Percentiles rank a stretch among this genome's conserved stretches.
These are phyloP conservation scores for Oophaga sylvatica DNA, from an alignment of 2,797 vertebrate species.

Conservation along the genomic window DNA sequence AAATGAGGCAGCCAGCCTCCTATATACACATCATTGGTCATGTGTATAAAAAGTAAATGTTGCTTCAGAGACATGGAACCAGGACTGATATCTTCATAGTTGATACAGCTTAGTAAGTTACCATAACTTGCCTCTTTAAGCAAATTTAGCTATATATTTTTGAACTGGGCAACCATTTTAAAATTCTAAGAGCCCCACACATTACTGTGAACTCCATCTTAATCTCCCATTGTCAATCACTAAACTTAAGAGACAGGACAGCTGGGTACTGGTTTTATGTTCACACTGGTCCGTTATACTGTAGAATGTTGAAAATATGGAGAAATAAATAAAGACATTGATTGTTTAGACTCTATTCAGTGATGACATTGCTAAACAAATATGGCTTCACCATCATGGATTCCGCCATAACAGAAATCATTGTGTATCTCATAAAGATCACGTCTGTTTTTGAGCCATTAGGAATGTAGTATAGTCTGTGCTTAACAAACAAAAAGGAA, in stretches of 20 bases:
- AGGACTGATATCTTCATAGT: too few species aligned
- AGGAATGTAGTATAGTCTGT: slow-evolving; percentile 6
- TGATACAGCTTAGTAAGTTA: too few species aligned
- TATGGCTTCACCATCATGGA: background rate
- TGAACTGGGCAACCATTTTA: too few species aligned
- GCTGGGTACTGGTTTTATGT: background rate
- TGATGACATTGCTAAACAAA: slow-evolving; percentile 46
- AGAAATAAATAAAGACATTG: slow-evolving; percentile 27
- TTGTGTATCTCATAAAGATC: slow-evolving; percentile 17
- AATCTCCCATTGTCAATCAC: background rate
- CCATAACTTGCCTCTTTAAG: too few species aligned
- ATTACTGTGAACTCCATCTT: slow-evolving; percentile 6
- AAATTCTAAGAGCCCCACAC: too few species aligned
- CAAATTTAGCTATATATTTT: too few species aligned
- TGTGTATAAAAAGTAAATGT: too few species aligned
- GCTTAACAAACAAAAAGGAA: slow-evolving; percentile 25
- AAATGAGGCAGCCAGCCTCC: too few species aligned
- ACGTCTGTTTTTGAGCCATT: slow-evolving; percentile 10
- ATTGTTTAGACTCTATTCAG: slow-evolving; percentile 19
- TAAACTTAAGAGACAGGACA: background rate
- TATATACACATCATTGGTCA: too few species aligned
- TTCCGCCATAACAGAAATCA: slow-evolving; percentile 12
- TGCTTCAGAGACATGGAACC: too few species aligned
- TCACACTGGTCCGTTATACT: background rate
- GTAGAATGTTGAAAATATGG: background rate